phyloP scores from a whole-genome alignment of 2,888 invertebrate species.

The Capitulum mitella region DNA sequence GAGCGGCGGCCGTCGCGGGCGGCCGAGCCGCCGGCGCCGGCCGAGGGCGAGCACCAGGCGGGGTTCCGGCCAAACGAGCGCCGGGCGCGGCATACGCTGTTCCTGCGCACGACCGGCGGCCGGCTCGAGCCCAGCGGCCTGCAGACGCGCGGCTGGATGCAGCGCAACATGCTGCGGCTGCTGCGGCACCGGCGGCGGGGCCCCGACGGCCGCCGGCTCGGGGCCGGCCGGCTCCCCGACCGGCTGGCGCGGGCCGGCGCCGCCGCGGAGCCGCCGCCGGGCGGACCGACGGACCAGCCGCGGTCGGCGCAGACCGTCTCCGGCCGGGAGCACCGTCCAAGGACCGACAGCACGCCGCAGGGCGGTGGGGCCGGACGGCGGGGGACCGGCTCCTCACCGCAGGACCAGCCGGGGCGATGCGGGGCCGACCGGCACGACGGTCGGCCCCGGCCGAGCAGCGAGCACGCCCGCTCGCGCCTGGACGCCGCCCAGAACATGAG shows the following conservation, averaged over 20 bases:
- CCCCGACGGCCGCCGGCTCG: not conserved
- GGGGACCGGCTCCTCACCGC: no score
- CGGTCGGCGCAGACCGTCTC: not conserved
- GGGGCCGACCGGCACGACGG: no score
- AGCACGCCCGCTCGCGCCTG: not conserved
- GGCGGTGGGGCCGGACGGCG: not conserved
- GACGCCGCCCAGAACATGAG: not conserved
- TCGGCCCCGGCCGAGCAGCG: not conserved
- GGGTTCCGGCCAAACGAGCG: not conserved
- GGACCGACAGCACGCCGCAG: not conserved
- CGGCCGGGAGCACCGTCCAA: not conserved
- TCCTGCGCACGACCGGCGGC: not conserved
- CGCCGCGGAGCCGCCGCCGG: not conserved
- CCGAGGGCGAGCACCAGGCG: not conserved
- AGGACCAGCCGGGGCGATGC: no score
- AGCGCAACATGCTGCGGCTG: not conserved
- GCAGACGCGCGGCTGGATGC: not conserved
- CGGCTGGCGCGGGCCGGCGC: not conserved
- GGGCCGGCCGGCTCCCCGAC: not conserved
- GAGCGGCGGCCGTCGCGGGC: not conserved
- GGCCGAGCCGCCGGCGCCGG: not conserved
- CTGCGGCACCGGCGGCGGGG: not conserved
- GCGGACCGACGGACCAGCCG: not conserved
- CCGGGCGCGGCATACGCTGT: not conserved
- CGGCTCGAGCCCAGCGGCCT: not conserved